Evolutionary conservation across 2,888 invertebrate species (phyloP).

Genomic region (Phoronis australis): DNA sequence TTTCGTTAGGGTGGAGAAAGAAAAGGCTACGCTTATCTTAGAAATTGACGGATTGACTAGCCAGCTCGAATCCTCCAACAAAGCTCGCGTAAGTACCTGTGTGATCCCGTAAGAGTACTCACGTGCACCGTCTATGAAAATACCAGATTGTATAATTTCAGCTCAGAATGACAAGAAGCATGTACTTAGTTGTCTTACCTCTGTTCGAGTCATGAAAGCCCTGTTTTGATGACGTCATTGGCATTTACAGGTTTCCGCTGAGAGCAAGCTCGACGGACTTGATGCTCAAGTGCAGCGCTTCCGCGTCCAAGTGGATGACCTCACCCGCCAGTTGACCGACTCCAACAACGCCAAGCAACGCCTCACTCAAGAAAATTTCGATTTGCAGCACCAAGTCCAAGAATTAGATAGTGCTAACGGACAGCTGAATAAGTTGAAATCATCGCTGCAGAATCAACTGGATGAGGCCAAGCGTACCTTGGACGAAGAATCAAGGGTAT

Average conservation of each 20-base stretch:
- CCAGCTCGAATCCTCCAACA: conserved; percentile 88
- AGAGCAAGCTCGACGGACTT: conserved; percentile 72
- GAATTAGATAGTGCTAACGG: conserved; percentile 94
- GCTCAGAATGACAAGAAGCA: too few species aligned
- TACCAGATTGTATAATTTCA: too few species aligned
- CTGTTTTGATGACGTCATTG: too few species aligned
- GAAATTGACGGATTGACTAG: conserved; percentile 96
- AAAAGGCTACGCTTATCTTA: conserved; percentile 95
- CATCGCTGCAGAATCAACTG: conserved; percentile 35
- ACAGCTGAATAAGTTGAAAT: conserved; percentile 85
- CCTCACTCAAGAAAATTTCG: conserved; percentile 69
- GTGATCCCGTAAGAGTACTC: too few species aligned
- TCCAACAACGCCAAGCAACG: conserved; percentile 68
- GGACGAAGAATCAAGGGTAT: conserved; percentile 49
- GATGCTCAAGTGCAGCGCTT: conserved; percentile 58
- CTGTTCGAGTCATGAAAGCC: too few species aligned
- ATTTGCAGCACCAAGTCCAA: conserved; percentile 67
- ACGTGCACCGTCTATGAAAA: too few species aligned
- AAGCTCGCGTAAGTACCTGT: conserved; percentile 72
- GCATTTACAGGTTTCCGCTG: conserved; percentile 55
- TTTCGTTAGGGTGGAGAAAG: conserved; percentile 86
- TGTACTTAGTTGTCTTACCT: too few species aligned
- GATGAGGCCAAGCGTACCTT: conserved; percentile 48
- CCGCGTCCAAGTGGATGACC: conserved; percentile 70
- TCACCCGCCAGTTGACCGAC: conserved; percentile 71